A percentile compares a stretch with the other conserved stretches of the same genome.
Conservation (phyloP, 2,888 invertebrate species). For the Neoitamus cyanurus region DNA sequence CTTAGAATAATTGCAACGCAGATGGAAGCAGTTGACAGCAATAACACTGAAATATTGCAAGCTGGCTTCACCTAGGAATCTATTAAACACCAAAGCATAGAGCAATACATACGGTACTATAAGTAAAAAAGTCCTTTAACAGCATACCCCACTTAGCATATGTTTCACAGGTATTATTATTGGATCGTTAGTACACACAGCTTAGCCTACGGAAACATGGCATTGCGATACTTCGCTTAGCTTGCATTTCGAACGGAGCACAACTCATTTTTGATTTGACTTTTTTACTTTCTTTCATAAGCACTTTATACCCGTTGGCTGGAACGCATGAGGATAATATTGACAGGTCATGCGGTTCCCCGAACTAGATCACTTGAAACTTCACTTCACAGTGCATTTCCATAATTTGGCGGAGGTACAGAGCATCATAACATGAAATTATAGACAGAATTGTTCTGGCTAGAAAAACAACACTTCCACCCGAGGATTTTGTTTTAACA, state of each 20-base stretch:
- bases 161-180: conserved; percentile 9
- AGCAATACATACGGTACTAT: neutral
- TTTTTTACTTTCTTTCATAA: neutral
- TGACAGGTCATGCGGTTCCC: neutral
- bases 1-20: neutral
- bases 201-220: neutral
- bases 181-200: neutral
- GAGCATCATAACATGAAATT: conserved; percentile 1
- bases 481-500: neutral
- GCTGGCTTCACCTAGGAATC: neutral
- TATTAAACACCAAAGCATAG: conserved; percentile 7
- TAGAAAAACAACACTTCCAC: conserved; percentile 25
- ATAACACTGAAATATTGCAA: neutral
- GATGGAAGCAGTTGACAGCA: neutral
- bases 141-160: conserved; percentile 30
- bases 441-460: neutral
- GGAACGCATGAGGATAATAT: neutral
- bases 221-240: neutral
- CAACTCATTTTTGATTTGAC: neutral
- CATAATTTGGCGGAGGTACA: neutral
- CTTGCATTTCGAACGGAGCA: neutral
- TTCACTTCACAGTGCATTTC: conserved; percentile 38
- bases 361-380: conserved; percentile 2
- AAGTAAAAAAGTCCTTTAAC: neutral
- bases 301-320: neutral